A percentile compares a stretch with the other conserved stretches of the same genome.
phyloP scores from a whole-genome alignment of 2,113 vertebrate genomes.

The Pheucticus melanocephalus region DNA sequence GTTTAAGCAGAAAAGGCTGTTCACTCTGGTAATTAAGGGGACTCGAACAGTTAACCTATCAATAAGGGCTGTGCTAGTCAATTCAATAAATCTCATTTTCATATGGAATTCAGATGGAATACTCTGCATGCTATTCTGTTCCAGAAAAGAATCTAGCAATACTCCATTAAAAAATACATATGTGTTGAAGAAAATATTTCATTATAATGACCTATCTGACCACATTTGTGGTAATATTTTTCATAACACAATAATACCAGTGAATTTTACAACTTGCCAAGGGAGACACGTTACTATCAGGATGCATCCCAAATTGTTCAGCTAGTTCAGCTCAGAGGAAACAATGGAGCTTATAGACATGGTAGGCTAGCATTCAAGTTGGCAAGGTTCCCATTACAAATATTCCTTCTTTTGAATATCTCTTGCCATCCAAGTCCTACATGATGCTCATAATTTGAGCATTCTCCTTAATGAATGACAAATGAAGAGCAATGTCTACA shows the following conservation, averaged over 20 bases:
- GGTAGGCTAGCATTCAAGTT: slow-evolving; percentile 20
- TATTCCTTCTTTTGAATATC: slow-evolving; percentile 4
- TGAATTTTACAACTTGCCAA: neutral
- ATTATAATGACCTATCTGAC: neutral
- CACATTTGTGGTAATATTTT: neutral
- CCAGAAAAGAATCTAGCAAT: neutral
- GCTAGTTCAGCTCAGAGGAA: neutral
- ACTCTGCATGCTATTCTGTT: neutral
- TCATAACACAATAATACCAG: neutral
- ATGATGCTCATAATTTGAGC: slow-evolving; percentile 1
- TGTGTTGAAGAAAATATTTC: neutral
- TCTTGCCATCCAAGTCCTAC: neutral
- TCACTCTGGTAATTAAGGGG: neutral
- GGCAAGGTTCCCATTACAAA: slow-evolving; percentile 1
- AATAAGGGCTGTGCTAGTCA: neutral
- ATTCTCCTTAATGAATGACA: neutral
- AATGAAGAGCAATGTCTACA: neutral
- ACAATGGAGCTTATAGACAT: neutral
- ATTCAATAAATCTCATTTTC: neutral
- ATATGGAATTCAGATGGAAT: neutral
- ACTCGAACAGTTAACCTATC: neutral
- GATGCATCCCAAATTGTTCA: neutral
- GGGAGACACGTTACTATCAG: neutral
- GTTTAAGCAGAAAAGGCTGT: neutral
- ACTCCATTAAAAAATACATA: neutral